Evolutionary conservation across 1,140 invertebrate genomes (phyloP).

Genomic region (Stenopsyche tienmushanensis): DNA sequence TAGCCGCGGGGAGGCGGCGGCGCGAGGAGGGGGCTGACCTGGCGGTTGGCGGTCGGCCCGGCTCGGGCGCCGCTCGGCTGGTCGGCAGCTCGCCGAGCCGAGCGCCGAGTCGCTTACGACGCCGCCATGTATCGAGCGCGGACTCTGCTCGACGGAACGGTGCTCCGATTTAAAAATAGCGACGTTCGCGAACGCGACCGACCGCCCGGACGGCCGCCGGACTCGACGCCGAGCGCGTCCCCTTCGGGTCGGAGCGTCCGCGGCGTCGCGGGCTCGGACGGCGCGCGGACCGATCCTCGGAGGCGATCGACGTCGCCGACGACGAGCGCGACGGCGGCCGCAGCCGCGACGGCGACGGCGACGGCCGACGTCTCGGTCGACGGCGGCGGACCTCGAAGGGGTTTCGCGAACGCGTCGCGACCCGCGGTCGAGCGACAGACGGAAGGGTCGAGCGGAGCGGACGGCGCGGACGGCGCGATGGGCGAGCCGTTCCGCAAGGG

Average conservation of each 20-base stretch:
- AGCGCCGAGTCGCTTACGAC: neutral
- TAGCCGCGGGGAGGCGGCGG: neutral
- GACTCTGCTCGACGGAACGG: neutral
- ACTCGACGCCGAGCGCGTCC: neutral
- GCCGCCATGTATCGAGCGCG: neutral
- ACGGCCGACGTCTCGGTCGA: neutral
- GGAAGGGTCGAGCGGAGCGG: neutral
- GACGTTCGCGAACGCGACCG: neutral
- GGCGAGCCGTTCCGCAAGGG: constrained; percentile 88
- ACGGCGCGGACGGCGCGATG: constrained; percentile 57
- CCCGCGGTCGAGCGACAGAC: neutral
- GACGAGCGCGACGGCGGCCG: neutral
- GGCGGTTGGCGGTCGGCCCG: neutral
- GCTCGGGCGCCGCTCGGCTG: neutral
- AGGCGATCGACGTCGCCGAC: no score
- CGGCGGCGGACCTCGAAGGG: no score
- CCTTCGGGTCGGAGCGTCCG: neutral
- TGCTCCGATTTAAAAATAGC: neutral
- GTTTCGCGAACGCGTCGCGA: no score
- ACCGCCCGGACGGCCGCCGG: neutral
- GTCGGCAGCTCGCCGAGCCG: neutral
- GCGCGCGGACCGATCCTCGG: neutral
- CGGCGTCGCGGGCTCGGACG: neutral
- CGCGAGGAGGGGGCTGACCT: neutral
- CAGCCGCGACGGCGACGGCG: no score